These are phyloP conservation scores for Pseudopodoces humilis DNA, from an alignment of 2,113 vertebrate genomes.

Conservation along the genomic window DNA sequence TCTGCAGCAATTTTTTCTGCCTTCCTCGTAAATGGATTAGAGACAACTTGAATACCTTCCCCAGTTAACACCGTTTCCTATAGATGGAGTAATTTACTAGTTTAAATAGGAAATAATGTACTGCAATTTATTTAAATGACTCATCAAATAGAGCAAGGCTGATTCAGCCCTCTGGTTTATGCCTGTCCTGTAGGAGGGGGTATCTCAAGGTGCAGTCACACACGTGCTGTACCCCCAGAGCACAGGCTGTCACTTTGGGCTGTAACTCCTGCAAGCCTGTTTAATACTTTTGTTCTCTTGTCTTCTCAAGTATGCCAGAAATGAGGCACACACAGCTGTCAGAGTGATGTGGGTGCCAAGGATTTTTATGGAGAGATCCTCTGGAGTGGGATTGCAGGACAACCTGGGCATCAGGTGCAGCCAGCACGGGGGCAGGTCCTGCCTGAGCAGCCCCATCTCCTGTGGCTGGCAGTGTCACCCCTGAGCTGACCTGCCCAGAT, in stretches of 20 bases:
- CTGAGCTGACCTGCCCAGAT: not conserved
- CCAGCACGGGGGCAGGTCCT: not conserved
- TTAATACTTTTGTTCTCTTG: not conserved
- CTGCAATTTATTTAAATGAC: not conserved
- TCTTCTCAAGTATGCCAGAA: not conserved
- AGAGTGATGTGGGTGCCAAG: not conserved
- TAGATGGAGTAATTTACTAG: not conserved
- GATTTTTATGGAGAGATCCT: not conserved
- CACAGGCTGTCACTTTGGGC: not conserved
- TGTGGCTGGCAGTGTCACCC: not conserved
- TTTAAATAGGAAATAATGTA: not conserved
- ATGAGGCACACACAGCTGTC: not conserved
- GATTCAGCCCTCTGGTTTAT: not conserved
- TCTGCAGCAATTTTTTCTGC: not conserved
- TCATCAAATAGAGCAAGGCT: not conserved
- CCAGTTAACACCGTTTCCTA: not conserved
- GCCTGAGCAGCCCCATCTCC: not conserved
- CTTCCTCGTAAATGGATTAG: not conserved
- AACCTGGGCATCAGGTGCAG: not conserved
- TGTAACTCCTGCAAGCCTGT: not conserved
- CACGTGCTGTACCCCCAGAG: not conserved
- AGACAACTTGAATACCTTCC: not conserved
- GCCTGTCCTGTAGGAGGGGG: not conserved
- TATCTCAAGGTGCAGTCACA: not conserved
- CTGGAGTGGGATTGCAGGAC: not conserved